phyloP scores from a whole-genome alignment of 2,113 vertebrate species.

The Gavialis gangeticus region DNA sequence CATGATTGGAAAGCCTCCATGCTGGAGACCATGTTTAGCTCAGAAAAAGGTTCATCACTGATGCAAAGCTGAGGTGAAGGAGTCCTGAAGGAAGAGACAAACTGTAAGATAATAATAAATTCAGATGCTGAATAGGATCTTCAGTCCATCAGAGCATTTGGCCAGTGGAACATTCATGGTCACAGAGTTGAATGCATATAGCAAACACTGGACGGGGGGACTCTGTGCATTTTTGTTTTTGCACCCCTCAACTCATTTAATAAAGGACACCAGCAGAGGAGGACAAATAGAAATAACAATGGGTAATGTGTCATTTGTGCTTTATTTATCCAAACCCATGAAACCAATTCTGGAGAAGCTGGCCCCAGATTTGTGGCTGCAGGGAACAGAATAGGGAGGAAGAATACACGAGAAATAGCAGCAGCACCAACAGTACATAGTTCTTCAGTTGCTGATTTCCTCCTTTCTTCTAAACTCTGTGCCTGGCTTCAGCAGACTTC shows the following conservation, averaged over 20 bases:
- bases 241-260: neutral
- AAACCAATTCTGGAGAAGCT: neutral
- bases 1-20: neutral
- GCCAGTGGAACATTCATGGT: neutral
- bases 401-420: neutral
- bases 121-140: neutral
- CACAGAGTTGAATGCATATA: rapidly evolving
- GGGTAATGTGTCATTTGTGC: neutral
- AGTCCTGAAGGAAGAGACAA: too few relatives aligned
- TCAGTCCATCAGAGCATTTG: neutral
- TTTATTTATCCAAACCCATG: neutral
- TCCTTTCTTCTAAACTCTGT: neutral
- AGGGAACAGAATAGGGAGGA: neutral
- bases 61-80: neutral
- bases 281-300: neutral
- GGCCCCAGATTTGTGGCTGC: neutral
- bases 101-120: neutral
- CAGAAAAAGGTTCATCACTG: neutral
- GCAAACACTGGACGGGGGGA: neutral
- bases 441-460: neutral
- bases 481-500: neutral
- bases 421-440: neutral
- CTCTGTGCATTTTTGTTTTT: neutral
- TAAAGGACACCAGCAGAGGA: neutral
- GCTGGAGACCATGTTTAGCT: neutral